These are phyloP conservation scores for Ctenicera cuprea DNA, from an alignment of 2,888 invertebrate genomes.

Conservation along the genomic window DNA sequence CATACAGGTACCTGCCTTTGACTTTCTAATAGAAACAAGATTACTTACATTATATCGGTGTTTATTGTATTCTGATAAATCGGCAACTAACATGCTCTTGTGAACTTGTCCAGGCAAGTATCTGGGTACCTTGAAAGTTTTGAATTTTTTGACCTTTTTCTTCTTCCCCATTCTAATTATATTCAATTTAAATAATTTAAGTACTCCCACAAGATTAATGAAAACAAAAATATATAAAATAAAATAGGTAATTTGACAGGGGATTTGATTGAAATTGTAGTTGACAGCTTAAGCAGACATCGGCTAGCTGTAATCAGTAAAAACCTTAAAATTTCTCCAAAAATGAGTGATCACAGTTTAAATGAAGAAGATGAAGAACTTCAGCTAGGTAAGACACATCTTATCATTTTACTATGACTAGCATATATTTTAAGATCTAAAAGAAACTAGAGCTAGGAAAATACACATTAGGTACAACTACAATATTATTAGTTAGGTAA, in stretches of 20 bases:
- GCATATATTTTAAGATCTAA: no score
- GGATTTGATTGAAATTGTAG: neutral
- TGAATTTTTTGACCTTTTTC: slow-evolving; percentile 59
- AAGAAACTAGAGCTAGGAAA: no score
- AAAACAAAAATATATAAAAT: slow-evolving; percentile 1
- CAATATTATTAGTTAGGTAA: no score
- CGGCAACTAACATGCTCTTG: slow-evolving; percentile 49
- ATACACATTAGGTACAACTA: no score
- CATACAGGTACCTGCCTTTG: no score
- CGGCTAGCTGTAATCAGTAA: no score
- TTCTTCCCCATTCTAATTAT: slow-evolving; percentile 24
- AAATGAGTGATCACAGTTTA: no score
- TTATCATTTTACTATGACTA: no score
- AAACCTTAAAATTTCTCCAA: no score
- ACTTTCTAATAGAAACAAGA: no score
- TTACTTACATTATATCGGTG: slow-evolving; percentile 57
- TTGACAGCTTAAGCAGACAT: neutral
- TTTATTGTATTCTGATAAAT: slow-evolving; percentile 62
- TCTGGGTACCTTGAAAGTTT: slow-evolving; percentile 59
- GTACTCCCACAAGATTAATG: neutral
- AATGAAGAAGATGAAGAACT: no score
- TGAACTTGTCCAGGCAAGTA: slow-evolving; percentile 64
- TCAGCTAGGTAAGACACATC: no score
- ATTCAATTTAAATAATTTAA: neutral
- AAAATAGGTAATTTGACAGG: neutral